Percentiles rank a stretch among this genome's conserved stretches.
Evolutionary conservation across 2,113 vertebrate species (phyloP).

Genomic region (Argyrosomus japonicus): DNA sequence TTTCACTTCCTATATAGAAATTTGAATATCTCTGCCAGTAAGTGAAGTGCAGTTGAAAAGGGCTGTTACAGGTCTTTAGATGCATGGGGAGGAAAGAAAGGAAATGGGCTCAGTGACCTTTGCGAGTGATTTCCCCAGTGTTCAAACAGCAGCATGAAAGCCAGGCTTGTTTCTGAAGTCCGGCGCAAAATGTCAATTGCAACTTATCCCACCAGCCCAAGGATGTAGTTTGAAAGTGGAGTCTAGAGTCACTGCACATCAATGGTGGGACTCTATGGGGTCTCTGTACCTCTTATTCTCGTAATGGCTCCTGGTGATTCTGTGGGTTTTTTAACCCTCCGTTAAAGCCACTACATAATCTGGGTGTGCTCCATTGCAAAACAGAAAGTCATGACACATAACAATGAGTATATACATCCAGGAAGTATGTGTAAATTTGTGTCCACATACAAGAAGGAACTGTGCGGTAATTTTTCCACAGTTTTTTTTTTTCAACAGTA

Average conservation of each 20-base stretch:
- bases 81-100: slow-evolving; percentile 78
- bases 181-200: slow-evolving; percentile 86
- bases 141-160: slow-evolving; percentile 89
- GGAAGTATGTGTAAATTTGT: slow-evolving; percentile 29
- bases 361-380: slow-evolving; percentile 12
- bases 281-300: slow-evolving; percentile 60
- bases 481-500: neutral
- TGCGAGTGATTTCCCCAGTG: slow-evolving; percentile 85
- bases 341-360: slow-evolving; percentile 20
- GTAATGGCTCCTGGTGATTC: slow-evolving; percentile 19
- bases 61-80: slow-evolving; percentile 79
- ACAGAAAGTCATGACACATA: slow-evolving; percentile 23
- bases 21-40: slow-evolving; percentile 76
- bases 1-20: slow-evolving; percentile 68
- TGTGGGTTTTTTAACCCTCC: slow-evolving; percentile 21
- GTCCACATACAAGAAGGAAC: slow-evolving; percentile 30
- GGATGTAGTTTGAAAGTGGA: slow-evolving; percentile 85
- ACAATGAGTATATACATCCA: slow-evolving; percentile 1
- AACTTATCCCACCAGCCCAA: slow-evolving; percentile 85
- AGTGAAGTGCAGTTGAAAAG: slow-evolving; percentile 77
- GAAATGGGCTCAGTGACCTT: slow-evolving; percentile 89
- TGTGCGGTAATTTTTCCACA: slow-evolving; percentile 11
- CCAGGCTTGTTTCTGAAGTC: slow-evolving; percentile 87
- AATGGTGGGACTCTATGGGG: slow-evolving; percentile 71
- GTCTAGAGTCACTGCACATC: slow-evolving; percentile 81